Evolutionary conservation across 1,140 invertebrate genomes (phyloP).

Genomic region (Homarus americanus): DNA sequence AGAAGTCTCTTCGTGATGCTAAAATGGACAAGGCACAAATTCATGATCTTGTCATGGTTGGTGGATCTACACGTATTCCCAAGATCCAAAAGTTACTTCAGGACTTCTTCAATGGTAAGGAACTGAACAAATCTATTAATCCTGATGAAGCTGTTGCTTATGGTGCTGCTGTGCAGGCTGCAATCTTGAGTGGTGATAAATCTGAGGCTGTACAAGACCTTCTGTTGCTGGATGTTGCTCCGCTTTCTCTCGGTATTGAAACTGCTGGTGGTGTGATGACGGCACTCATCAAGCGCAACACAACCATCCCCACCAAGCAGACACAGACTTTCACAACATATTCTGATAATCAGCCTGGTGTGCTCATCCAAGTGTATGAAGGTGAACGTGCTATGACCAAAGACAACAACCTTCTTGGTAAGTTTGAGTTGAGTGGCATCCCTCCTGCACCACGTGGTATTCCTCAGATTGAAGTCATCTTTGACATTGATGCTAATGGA

Average conservation of each 20-base stretch:
- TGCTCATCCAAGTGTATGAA: no score
- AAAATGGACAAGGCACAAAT: conserved; percentile 4
- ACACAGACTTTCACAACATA: conserved; percentile 4
- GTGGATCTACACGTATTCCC: conserved; percentile 20
- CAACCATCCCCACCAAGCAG: conserved; percentile 28
- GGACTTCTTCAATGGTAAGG: no score
- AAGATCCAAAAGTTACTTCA: conserved; percentile 25
- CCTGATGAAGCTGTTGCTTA: conserved; percentile 24
- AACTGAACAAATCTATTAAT: conserved; percentile 4
- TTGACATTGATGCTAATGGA: no score
- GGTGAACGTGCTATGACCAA: no score
- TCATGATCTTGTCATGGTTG: conserved; percentile 8
- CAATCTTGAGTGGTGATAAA: conserved; percentile 1
- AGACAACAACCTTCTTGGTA: not conserved
- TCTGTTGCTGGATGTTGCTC: conserved; percentile 10
- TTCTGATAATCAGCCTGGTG: no score
- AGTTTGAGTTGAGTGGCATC: not conserved
- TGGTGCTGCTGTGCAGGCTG: conserved; percentile 20
- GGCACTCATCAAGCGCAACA: no score
- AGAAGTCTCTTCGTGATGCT: conserved; percentile 13
- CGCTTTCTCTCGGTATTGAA: conserved; percentile 18
- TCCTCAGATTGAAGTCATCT: conserved; percentile 2
- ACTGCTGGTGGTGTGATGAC: conserved; percentile 75
- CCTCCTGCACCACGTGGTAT: not conserved
- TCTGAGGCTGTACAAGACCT: conserved; percentile 26